Evolutionary conservation across 2,888 invertebrate genomes (phyloP).

Genomic region (Cantharis rufa): DNA sequence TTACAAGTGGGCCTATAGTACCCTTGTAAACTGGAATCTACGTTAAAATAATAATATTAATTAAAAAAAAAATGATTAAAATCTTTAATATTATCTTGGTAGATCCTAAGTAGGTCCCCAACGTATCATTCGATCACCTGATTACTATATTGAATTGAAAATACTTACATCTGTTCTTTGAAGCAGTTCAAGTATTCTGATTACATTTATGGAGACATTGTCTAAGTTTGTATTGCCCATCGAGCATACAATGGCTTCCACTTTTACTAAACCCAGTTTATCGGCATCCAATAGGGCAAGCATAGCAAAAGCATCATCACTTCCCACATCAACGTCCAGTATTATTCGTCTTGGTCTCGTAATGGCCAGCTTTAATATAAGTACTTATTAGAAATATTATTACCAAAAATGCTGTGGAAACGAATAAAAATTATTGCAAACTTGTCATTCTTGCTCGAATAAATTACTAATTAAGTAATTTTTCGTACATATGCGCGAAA

Average conservation of each 20-base stretch:
- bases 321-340: slow-evolving; percentile 65
- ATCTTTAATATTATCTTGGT: too few species aligned
- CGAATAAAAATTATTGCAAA: neutral
- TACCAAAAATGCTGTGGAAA: neutral
- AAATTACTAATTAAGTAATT: too few species aligned
- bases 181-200: slow-evolving; percentile 65
- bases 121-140: neutral
- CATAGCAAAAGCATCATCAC: slow-evolving; percentile 67
- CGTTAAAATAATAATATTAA: neutral
- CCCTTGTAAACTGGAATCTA: slow-evolving; percentile 76
- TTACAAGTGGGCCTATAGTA: slow-evolving; percentile 56
- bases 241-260: slow-evolving; percentile 74
- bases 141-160: neutral
- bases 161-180: slow-evolving; percentile 66
- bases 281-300: slow-evolving; percentile 61
- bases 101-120: too few species aligned
- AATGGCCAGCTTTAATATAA: neutral
- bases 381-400: neutral
- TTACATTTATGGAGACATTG: slow-evolving; percentile 70
- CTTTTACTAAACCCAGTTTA: slow-evolving; percentile 51
- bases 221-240: slow-evolving; percentile 73
- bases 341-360: slow-evolving; percentile 47
- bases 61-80: neutral
- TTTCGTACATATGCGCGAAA: too few species aligned
- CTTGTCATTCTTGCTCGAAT: too few species aligned